Evolutionary conservation across 1,140 invertebrate species (phyloP).

Genomic region (Halesus radiatus): DNA sequence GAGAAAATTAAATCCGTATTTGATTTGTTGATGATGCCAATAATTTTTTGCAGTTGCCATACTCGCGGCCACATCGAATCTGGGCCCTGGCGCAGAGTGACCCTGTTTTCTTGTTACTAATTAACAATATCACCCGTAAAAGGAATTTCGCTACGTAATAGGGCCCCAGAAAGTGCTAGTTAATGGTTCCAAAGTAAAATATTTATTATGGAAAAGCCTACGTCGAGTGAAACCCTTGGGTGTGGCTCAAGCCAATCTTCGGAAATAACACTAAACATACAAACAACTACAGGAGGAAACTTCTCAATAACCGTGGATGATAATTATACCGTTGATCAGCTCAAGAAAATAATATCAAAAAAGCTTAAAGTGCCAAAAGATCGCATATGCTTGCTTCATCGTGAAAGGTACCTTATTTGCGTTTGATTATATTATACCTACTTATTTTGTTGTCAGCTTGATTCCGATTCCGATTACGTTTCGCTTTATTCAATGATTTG

Average conservation of each 20-base stretch:
- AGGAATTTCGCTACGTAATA: conserved; percentile 45
- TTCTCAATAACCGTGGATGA: conserved; percentile 86
- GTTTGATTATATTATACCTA: conserved; percentile 10
- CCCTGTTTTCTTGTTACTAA: conserved; percentile 50
- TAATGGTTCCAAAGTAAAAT: conserved; percentile 39
- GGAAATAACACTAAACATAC: conserved; percentile 85
- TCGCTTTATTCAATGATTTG: conserved; percentile 19
- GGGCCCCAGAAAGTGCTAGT: conserved; percentile 31
- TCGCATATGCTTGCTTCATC: conserved; percentile 90
- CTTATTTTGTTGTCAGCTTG: conserved; percentile 19
- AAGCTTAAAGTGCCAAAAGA: conserved; percentile 92
- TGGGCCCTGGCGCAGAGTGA: conserved; percentile 59
- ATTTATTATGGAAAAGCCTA: conserved; percentile 65
- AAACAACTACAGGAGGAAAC: conserved; percentile 91
- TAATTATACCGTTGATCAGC: conserved; percentile 85
- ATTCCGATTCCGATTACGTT: conserved; percentile 34
- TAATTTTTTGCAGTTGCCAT: conserved; percentile 58
- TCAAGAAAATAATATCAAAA: conserved; percentile 93
- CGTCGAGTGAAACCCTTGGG: conserved; percentile 71
- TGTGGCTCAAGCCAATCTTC: conserved; percentile 76
- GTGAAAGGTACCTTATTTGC: conserved; percentile 81
- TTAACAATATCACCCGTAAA: conserved; percentile 48
- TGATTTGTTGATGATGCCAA: conserved; percentile 56
- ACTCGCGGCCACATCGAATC: conserved; percentile 69
- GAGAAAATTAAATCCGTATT: background rate